phyloP scores from a whole-genome alignment of 2,888 invertebrate species.

The Pherbina coryleti region DNA sequence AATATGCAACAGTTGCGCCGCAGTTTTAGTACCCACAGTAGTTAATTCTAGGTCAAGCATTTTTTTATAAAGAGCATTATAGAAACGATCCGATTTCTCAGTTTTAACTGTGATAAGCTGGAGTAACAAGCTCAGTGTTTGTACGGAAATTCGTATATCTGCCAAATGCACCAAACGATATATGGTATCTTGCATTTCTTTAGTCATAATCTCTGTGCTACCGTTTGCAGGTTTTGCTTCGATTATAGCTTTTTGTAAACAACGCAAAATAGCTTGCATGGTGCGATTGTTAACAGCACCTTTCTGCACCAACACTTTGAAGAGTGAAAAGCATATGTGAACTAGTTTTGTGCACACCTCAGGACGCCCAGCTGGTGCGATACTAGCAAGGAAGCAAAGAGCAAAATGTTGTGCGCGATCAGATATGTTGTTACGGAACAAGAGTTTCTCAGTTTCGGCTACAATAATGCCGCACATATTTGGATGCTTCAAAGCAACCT shows the following conservation, averaged over 20 bases:
- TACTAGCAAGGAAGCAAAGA: slow-evolving; percentile 90
- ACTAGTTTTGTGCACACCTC: slow-evolving; percentile 89
- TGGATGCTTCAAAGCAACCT: slow-evolving; percentile 86
- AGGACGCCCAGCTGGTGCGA: slow-evolving; percentile 78
- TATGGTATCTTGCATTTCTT: slow-evolving; percentile 75
- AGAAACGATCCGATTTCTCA: slow-evolving; percentile 74
- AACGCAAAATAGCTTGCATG: slow-evolving; percentile 85
- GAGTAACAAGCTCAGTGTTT: slow-evolving; percentile 68
- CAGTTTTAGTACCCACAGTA: slow-evolving; percentile 72
- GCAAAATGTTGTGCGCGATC: slow-evolving; percentile 92
- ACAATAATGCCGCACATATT: slow-evolving; percentile 92
- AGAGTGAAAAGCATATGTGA: slow-evolving; percentile 93
- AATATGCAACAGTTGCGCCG: slow-evolving; percentile 87
- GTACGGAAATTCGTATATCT: slow-evolving; percentile 78
- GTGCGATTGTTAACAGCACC: slow-evolving; percentile 86
- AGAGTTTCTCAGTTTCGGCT: slow-evolving; percentile 88
- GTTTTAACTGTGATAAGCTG: slow-evolving; percentile 64
- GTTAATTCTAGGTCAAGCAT: slow-evolving; percentile 81
- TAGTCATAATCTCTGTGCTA: slow-evolving; percentile 61
- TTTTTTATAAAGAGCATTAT: slow-evolving; percentile 90
- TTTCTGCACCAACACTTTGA: slow-evolving; percentile 87
- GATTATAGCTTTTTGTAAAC: slow-evolving; percentile 80
- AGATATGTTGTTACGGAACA: slow-evolving; percentile 90
- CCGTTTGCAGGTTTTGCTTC: slow-evolving; percentile 63
- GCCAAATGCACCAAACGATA: slow-evolving; percentile 86